Conservation (phyloP, 2,113 vertebrate genomes). For the Myiozetetes cayanensis region DNA sequence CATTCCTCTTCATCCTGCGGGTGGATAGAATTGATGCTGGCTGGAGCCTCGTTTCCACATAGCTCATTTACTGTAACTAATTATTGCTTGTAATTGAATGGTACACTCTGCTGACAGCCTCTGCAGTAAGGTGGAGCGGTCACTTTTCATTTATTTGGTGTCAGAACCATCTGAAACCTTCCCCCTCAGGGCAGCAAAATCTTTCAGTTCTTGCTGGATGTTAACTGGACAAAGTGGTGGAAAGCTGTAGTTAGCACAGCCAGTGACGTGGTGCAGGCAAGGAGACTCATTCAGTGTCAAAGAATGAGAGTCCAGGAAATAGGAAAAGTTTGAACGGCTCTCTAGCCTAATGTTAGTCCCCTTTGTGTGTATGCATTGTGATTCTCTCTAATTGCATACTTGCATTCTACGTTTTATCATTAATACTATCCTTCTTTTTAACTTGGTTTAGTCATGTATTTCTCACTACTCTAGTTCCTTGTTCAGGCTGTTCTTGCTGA, state of each 20-base stretch:
- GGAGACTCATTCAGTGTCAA: neutral
- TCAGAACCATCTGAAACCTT: neutral
- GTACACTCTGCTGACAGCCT: neutral
- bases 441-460: neutral
- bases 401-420: neutral
- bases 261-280: neutral
- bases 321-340: neutral
- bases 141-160: neutral
- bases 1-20: slow-evolving; percentile 2
- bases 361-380: neutral
- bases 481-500: neutral
- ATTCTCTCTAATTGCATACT: neutral
- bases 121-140: neutral
- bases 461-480: neutral
- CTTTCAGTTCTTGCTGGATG: neutral
- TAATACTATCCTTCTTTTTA: neutral
- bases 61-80: slow-evolving; percentile 31
- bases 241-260: neutral
- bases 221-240: neutral
- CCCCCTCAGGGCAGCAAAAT: neutral
- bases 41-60: slow-evolving; percentile 14
- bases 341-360: neutral
- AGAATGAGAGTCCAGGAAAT: neutral
- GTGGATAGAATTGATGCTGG: slow-evolving; percentile 14
- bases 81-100: neutral